Percentiles rank a stretch among this genome's conserved stretches.
These are phyloP conservation scores for Sebastiscus albofasciatus DNA, from an alignment of 2,797 vertebrate species.

Conservation along the genomic window DNA sequence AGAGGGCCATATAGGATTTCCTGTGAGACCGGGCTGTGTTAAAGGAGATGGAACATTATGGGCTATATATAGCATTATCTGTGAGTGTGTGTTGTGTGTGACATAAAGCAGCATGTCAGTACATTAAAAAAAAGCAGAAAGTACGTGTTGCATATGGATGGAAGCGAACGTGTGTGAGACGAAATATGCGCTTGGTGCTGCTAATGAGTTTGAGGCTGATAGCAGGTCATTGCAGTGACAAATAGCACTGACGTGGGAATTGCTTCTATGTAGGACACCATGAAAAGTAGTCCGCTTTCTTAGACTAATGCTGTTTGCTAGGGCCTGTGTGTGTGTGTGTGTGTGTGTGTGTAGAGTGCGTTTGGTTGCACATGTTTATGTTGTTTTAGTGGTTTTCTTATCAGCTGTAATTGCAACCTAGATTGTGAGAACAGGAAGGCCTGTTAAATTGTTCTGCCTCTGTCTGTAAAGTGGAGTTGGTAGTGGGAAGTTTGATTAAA, in stretches of 20 bases:
- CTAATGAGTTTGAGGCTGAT: conserved; percentile 33
- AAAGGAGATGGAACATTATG: conserved; percentile 10
- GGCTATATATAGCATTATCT: conserved; percentile 38
- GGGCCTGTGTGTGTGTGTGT: neutral
- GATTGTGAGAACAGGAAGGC: conserved; percentile 26
- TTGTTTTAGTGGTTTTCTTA: neutral
- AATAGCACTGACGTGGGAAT: conserved; percentile 26
- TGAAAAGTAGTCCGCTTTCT: conserved; percentile 11
- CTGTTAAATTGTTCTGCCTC: neutral
- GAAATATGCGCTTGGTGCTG: neutral
- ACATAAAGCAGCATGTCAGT: conserved; percentile 1
- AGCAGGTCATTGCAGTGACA: conserved; percentile 31
- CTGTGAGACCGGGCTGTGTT: conserved; percentile 31
- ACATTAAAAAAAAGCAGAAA: neutral
- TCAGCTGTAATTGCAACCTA: neutral
- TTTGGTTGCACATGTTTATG: neutral
- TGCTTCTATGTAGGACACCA: conserved; percentile 43
- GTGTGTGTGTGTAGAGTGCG: neutral
- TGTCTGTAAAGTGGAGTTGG: neutral
- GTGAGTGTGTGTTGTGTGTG: conserved; percentile 8
- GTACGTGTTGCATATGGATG: neutral
- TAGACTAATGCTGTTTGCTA: conserved; percentile 1
- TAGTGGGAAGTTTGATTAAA: neutral
- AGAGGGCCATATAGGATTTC: conserved; percentile 15
- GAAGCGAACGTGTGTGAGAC: neutral